phyloP scores from a whole-genome alignment of 2,113 vertebrate species.

The Clarias magur region DNA sequence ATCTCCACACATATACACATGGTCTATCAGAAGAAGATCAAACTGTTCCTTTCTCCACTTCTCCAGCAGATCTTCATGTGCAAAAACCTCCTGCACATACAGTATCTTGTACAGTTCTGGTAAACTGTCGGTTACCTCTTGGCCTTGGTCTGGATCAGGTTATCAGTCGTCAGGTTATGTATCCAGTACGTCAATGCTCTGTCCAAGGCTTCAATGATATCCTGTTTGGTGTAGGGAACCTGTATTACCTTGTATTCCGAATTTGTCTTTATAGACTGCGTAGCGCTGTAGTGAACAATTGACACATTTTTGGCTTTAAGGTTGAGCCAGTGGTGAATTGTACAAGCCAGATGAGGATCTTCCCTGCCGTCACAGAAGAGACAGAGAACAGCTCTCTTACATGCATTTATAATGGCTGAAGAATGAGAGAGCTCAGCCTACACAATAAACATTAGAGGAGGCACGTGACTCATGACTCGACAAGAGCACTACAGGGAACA shows the following conservation, averaged over 20 bases:
- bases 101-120: conserved; percentile 10
- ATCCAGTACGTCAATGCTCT: conserved; percentile 46
- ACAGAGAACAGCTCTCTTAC: not conserved
- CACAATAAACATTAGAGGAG: not conserved
- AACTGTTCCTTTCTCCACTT: conserved; percentile 56
- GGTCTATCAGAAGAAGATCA: conserved; percentile 50
- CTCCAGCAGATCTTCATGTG: conserved; percentile 64
- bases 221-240: conserved; percentile 29
- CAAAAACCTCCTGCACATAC: conserved; percentile 24
- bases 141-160: conserved; percentile 47
- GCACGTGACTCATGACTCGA: not conserved
- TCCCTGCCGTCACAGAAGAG: conserved; percentile 38
- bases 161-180: conserved; percentile 46
- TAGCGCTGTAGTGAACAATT: conserved; percentile 37
- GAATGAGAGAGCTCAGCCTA: not conserved
- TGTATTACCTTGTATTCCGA: conserved; percentile 6
- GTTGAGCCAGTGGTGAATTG: conserved; percentile 69
- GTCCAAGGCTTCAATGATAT: conserved; percentile 24
- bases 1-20: conserved; percentile 57
- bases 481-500: not conserved
- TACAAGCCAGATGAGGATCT: conserved; percentile 64
- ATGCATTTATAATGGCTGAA: not conserved
- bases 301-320: conserved; percentile 60
- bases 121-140: conserved; percentile 25
- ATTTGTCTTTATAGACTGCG: conserved; percentile 10